Evolutionary conservation across 2,888 invertebrate species (phyloP), one percentile per base, ranked within the genome.

Genomic region (Lordiphosa andalusiaca): DNA sequence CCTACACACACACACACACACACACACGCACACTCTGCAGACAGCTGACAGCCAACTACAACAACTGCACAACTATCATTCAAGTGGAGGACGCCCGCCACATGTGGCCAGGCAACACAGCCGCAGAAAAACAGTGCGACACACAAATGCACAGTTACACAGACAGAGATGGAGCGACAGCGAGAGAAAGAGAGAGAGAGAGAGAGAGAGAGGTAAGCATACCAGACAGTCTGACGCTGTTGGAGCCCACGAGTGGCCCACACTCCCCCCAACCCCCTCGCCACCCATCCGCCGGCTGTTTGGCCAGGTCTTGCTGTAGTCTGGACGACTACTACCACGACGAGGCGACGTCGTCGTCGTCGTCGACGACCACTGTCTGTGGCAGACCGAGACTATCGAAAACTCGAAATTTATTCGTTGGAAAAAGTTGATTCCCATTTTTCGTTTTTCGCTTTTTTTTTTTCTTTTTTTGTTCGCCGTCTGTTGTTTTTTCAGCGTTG

Each of bases 141-240:
- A 71, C 59, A 69, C 69, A 65, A 56, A 61, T 53, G 51, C 66
- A 60, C 5, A 49, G 37, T 42, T 33, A 53, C 58, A 53, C 41
- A 46, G 41, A 41, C 40, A 57, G 13, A 36, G 25, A 16, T 33
- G 39, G 9, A 46, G n/a, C 55, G 25, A 49, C 30, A 21, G 12
- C 10, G 48, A 37, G 54, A 2, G 48, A 37, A 53, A 2, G 37
- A 19, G 50, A 30, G 19, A 30, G 12, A n/a, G 44, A 35, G 54
- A 2, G 19, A 41, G 30, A 50, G 37, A 19, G 50, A 30, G 19
- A 30, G 39, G 39, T 54, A 77, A 77, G 78, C 87, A 86, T 85
- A 81, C 88, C 88, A 87, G 87, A 87, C 87, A 86, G 87, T 88
- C 88, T 88, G 87, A 87, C 88, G 87, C 88, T 88, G 87, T 88